These are phyloP conservation scores for Halcyon chelicuti DNA, from an alignment of 2,797 vertebrate species.

Conservation along the genomic window DNA sequence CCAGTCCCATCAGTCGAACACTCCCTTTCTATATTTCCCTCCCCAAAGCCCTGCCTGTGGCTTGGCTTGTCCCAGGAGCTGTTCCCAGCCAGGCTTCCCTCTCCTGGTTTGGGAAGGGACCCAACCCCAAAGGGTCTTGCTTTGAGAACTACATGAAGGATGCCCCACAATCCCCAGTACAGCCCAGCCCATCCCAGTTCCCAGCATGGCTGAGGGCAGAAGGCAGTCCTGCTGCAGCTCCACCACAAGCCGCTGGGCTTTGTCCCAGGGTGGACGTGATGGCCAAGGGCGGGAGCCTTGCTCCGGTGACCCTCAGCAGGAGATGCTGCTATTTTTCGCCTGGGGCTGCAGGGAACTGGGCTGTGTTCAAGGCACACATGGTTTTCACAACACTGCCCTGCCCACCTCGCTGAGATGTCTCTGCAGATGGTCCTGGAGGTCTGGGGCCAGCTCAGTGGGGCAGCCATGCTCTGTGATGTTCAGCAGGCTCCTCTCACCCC, in stretches of 20 bases:
- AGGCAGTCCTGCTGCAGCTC: neutral
- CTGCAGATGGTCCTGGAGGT: neutral
- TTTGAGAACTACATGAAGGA: neutral
- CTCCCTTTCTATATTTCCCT: neutral
- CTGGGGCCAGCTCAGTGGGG: fast-evolving
- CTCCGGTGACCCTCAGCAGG: neutral
- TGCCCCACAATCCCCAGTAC: neutral
- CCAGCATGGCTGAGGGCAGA: neutral
- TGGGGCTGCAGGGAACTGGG: neutral
- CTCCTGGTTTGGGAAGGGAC: neutral
- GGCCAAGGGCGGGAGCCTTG: neutral
- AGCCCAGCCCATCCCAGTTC: neutral
- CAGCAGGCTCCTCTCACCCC: fast-evolving
- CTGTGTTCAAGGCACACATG: neutral
- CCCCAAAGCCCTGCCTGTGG: neutral
- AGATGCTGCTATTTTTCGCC: neutral
- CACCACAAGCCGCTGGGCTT: neutral
- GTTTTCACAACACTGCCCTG: neutral
- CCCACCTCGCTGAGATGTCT: fast-evolving
- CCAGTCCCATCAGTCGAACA: fast-evolving
- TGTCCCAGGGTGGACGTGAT: neutral
- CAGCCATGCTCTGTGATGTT: neutral
- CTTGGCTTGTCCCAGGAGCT: too few species aligned
- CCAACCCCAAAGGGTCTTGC: neutral
- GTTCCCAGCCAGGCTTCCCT: too few species aligned